A percentile compares a stretch with the other conserved stretches of the same genome.
Evolutionary conservation across 2,113 vertebrate genomes (phyloP).

Genomic region (Phrynosoma platyrhinos): DNA sequence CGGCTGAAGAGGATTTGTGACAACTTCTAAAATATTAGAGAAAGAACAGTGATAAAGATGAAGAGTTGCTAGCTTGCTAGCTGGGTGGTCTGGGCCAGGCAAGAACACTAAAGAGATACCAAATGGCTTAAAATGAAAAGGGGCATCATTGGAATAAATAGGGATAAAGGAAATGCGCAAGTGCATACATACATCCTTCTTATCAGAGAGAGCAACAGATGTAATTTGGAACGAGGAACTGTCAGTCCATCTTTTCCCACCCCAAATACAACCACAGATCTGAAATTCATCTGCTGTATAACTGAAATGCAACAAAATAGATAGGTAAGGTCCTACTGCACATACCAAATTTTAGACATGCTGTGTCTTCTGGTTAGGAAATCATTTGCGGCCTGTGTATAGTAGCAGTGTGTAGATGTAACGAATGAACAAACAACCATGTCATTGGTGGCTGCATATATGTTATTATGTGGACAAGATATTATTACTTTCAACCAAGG

Average conservation of each 20-base stretch:
- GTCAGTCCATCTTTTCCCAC: not conserved
- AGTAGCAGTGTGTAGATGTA: not conserved
- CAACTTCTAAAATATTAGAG: not conserved
- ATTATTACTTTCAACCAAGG: not conserved
- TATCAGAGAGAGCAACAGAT: not conserved
- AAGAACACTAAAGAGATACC: not conserved
- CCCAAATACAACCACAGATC: too few species aligned
- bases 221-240: not conserved
- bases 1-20: conserved; percentile 10
- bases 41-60: not conserved
- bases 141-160: not conserved
- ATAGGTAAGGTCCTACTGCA: not conserved
- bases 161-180: not conserved
- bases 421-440: not conserved
- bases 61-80: not conserved
- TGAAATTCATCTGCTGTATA: not conserved
- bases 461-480: not conserved
- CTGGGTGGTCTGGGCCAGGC: conserved; percentile 33
- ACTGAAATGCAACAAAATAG: not conserved
- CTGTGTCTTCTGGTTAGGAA: not conserved
- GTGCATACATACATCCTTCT: not conserved
- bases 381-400: not conserved
- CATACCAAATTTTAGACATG: not conserved
- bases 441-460: not conserved
- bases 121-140: not conserved